Evolutionary conservation across 2,113 vertebrate species (phyloP), one percentile per base, ranked within the genome.

Genomic region (Cololabis saira): DNA sequence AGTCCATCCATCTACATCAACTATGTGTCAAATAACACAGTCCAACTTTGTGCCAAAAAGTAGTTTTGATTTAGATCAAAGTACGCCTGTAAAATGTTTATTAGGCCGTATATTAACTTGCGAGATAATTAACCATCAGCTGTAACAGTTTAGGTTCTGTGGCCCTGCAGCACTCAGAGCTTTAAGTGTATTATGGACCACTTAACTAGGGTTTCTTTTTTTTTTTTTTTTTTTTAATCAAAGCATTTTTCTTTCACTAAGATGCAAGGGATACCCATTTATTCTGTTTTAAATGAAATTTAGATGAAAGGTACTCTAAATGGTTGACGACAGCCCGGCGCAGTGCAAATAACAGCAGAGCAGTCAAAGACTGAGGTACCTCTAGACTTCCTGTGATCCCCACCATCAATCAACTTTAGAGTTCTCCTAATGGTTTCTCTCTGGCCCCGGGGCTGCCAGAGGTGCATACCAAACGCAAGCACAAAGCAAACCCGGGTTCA

Each of bases 331-430:
- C 69, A 55, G 59, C 67, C 67, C 51, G 47, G 40, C 54, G 51
- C 44, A 15, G 56, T 40, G 45, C 27, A 80, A 74, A 86, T 76
- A 83, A 84, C 85, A 66, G 58, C 50, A 5, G 57, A 45, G 76
- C 79, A 75, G 79, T 85, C 82, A 84, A 62, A 77, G 61, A 82
- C 61, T 22, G 77, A 74, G 83, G 80, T 60, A 83, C 82, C 85
- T 82, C 74, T 64, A 83, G 76, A 84, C 76, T 81, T 85, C 74
- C 82, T 82, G 71, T 78, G 82, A 88, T 83, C 80, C 52, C 66
- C 19, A 51, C 64, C 85, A 90, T 87, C 81, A 86, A 83, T 88
- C 90, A 89, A 69, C 73, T 84, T 90, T 81, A 90, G 71, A 85
- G 80, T 60, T 65, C 69, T 82, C 61, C 70, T 90, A 85, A 86